Conservation (phyloP, 2,888 invertebrate species). For the Mystacides longicornis region DNA sequence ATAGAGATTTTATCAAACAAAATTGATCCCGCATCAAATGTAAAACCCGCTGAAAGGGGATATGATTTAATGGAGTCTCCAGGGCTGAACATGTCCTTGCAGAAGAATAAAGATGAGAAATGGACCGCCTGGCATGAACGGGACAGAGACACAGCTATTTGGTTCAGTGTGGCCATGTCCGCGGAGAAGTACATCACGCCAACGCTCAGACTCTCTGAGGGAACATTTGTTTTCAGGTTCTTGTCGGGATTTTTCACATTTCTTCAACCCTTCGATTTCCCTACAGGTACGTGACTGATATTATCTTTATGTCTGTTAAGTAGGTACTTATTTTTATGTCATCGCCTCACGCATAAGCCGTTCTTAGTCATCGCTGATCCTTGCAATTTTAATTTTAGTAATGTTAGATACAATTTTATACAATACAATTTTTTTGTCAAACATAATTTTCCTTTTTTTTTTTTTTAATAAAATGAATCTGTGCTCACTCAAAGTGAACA, state of each 20-base stretch:
- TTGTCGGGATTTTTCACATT: constrained; percentile 54
- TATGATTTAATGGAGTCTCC: constrained; percentile 3
- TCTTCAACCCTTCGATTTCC: constrained; percentile 58
- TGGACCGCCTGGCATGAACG: constrained; percentile 20
- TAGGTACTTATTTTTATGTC: too few relatives aligned
- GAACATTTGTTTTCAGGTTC: constrained; percentile 55
- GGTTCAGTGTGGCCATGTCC: constrained; percentile 43
- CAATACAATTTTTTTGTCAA: too few relatives aligned
- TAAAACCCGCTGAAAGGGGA: constrained; percentile 5
- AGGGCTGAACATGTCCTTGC: constrained; percentile 12
- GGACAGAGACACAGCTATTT: constrained; percentile 40
- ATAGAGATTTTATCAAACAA: constrained; percentile 9
- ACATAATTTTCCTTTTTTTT: too few relatives aligned
- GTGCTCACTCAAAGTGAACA: too few relatives aligned
- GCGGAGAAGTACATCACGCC: constrained; percentile 46
- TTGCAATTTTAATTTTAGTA: too few relatives aligned
- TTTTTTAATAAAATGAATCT: too few relatives aligned
- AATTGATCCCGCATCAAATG: constrained; percentile 1
- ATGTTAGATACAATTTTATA: too few relatives aligned
- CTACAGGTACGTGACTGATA: constrained; percentile 55
- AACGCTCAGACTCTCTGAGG: constrained; percentile 51
- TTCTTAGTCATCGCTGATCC: too few relatives aligned
- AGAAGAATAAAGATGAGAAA: constrained; percentile 20
- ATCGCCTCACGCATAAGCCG: too few relatives aligned
- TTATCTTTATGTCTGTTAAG: too few relatives aligned